Conservation (phyloP, 2,797 vertebrate species). For the Characodon lateralis region DNA sequence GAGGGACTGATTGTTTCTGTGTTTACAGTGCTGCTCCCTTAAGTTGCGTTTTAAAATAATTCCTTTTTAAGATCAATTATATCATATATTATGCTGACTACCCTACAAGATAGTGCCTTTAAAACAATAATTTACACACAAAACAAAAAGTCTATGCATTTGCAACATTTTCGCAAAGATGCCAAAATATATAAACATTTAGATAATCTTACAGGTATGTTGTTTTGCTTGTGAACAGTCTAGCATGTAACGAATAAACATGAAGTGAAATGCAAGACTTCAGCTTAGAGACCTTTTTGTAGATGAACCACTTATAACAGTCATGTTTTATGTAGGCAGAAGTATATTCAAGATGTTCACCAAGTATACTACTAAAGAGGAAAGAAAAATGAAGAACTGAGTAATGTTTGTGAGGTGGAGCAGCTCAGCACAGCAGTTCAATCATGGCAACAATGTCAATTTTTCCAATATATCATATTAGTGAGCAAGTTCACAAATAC, state of each 20-base stretch:
- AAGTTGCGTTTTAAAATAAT: neutral
- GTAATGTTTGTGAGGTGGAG: conserved; percentile 7
- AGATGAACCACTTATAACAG: neutral
- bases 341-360: neutral
- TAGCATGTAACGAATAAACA: neutral
- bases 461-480: conserved; percentile 28
- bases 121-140: neutral
- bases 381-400: conserved; percentile 5
- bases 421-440: conserved; percentile 7
- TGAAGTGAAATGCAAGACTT: neutral
- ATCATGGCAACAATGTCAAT: conserved; percentile 1
- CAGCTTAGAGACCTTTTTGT: neutral
- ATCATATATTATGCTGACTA: neutral
- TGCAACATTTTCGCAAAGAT: too few species aligned
- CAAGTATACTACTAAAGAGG: neutral
- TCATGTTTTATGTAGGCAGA: neutral
- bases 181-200: too few species aligned
- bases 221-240: too few species aligned
- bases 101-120: neutral
- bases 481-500: conserved; percentile 36
- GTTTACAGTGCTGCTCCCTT: too few species aligned
- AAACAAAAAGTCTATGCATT: neutral
- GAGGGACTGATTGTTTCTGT: too few species aligned
- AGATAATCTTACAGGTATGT: too few species aligned
- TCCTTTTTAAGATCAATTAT: neutral